phyloP scores from a whole-genome alignment of 2,797 vertebrate species.

The Erethizon dorsatum region DNA sequence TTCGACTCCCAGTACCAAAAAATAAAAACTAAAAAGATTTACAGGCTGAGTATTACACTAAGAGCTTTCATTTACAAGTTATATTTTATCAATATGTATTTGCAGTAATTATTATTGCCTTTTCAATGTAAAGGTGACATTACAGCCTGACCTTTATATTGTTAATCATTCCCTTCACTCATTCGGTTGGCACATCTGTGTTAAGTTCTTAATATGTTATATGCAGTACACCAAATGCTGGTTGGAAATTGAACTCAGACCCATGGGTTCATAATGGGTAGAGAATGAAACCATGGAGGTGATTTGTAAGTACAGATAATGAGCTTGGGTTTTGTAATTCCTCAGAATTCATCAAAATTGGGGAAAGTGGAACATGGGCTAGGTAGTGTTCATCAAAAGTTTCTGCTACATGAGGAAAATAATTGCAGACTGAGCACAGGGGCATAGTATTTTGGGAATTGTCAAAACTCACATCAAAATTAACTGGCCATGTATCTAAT shows the following conservation, averaged over 20 bases:
- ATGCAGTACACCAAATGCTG: not conserved
- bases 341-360: not conserved
- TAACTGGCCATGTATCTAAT: conserved; percentile 16
- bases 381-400: conserved; percentile 2
- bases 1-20: too few species aligned
- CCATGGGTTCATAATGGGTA: not conserved
- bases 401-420: not conserved
- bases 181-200: conserved; percentile 16
- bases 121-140: conserved; percentile 47
- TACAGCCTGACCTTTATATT: not conserved
- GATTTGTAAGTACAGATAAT: conserved; percentile 40
- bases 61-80: not conserved
- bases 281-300: not conserved
- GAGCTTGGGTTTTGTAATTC: not conserved
- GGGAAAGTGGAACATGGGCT: not conserved
- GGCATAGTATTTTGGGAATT: not conserved
- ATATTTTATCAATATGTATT: not conserved
- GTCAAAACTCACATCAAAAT: conserved; percentile 30
- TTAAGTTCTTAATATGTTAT: conserved; percentile 52
- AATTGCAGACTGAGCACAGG: not conserved
- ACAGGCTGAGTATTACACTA: not conserved
- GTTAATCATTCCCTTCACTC: conserved; percentile 52
- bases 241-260: conserved; percentile 62
- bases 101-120: not conserved
- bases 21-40: too few species aligned